phyloP scores from a whole-genome alignment of 2,113 vertebrate genomes.

The Anolis sagrei region DNA sequence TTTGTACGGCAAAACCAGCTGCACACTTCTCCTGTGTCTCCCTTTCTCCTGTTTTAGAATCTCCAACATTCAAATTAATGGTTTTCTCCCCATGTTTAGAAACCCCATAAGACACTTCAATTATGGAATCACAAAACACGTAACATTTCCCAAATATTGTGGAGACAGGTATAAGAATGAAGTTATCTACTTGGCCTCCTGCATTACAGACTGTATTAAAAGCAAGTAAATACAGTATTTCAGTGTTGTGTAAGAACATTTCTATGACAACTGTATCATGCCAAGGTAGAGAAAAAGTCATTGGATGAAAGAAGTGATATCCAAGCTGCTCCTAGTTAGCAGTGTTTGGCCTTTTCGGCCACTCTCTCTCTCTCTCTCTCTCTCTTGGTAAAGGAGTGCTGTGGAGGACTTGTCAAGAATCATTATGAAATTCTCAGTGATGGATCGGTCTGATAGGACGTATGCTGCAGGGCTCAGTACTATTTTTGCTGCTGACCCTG shows the following conservation, averaged over 20 bases:
- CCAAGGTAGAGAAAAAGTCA: not conserved
- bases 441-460: conserved; percentile 16
- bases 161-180: not conserved
- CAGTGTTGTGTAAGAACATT: not conserved
- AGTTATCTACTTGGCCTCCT: not conserved
- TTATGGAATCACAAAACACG: not conserved
- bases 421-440: conserved; percentile 45
- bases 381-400: conserved; percentile 38
- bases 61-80: not conserved
- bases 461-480: not conserved
- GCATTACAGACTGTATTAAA: not conserved
- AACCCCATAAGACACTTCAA: not conserved
- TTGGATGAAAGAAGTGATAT: conserved; percentile 14
- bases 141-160: not conserved
- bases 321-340: conserved; percentile 22
- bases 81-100: not conserved
- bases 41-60: not conserved
- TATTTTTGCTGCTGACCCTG: conserved; percentile 27
- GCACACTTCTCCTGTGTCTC: not conserved
- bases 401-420: conserved; percentile 49
- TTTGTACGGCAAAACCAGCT: not conserved
- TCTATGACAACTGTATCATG: not conserved
- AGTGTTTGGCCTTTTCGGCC: conserved; percentile 31
- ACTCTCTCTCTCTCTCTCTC: conserved; percentile 25
- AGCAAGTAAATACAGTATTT: not conserved